Evolutionary conservation across 2,888 invertebrate species (phyloP).

Genomic region (Leptopilina myrica): DNA sequence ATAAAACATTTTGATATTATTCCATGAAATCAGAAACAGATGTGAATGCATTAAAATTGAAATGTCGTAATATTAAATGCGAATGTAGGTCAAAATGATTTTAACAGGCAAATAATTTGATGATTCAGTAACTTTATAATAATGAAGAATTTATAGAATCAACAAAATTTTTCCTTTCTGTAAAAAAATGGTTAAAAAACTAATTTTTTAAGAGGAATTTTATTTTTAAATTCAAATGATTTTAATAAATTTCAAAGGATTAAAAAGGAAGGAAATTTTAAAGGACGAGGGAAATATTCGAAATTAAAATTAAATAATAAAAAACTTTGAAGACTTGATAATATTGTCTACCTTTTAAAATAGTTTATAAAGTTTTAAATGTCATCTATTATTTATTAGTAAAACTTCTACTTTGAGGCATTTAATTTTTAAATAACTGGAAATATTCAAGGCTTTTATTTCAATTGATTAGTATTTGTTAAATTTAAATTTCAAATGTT

Average conservation of each 20-base stretch:
- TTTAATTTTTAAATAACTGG: neutral
- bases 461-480: neutral
- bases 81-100: constrained; percentile 61
- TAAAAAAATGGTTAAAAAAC: neutral
- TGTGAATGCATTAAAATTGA: constrained; percentile 47
- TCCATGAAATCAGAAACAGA: constrained; percentile 49
- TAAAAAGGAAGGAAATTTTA: too few species aligned
- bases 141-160: constrained; percentile 27
- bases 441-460: neutral
- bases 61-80: constrained; percentile 64
- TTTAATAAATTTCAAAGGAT: too few species aligned
- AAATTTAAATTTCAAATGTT: neutral
- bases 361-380: neutral
- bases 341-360: neutral
- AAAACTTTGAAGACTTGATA: neutral
- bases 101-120: constrained; percentile 63
- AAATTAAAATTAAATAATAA: too few species aligned
- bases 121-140: constrained; percentile 68
- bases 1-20: neutral
- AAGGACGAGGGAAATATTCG: too few species aligned
- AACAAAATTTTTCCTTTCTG: neutral
- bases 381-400: neutral
- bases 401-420: neutral
- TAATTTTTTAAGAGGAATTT: neutral
- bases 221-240: neutral